These are phyloP conservation scores for Philotrypesis tridentata DNA, from an alignment of 1,140 invertebrate genomes.

Conservation along the genomic window DNA sequence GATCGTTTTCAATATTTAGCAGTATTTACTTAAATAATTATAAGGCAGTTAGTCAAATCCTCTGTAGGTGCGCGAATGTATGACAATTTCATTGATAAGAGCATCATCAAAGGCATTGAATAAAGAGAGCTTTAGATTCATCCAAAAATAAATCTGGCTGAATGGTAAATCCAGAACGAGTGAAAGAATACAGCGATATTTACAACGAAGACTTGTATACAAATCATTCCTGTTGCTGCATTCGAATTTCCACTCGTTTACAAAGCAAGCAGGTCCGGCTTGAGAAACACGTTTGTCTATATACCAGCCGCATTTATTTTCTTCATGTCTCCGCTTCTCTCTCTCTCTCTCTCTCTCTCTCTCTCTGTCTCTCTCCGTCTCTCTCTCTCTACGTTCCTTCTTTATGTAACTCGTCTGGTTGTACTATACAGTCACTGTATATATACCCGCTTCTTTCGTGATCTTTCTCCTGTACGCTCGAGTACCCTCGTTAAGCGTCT, in stretches of 20 bases:
- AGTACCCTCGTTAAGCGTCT: slow-evolving; percentile 63
- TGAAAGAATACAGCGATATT: no score
- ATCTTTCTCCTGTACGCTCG: slow-evolving; percentile 54
- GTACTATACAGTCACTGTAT: background rate
- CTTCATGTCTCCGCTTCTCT: background rate
- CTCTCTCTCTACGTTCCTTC: background rate
- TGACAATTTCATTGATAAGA: no score
- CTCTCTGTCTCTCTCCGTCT: background rate
- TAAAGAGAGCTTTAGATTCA: no score
- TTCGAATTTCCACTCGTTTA: background rate
- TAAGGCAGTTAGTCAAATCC: no score
- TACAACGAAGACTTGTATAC: background rate
- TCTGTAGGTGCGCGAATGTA: no score
- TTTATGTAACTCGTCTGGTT: slow-evolving; percentile 7
- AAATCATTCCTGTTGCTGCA: background rate
- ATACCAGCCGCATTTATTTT: background rate
- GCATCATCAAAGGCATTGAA: no score
- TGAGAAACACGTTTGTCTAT: background rate
- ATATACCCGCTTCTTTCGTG: background rate
- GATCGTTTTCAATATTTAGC: no score
- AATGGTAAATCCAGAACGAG: no score
- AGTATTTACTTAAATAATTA: no score
- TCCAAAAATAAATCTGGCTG: no score
- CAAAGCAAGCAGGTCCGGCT: background rate
- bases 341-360: background rate